Evolutionary conservation across 2,797 vertebrate species (phyloP), one percentile per base, ranked within the genome.

Genomic region (Neosilurus hyrtlii): DNA sequence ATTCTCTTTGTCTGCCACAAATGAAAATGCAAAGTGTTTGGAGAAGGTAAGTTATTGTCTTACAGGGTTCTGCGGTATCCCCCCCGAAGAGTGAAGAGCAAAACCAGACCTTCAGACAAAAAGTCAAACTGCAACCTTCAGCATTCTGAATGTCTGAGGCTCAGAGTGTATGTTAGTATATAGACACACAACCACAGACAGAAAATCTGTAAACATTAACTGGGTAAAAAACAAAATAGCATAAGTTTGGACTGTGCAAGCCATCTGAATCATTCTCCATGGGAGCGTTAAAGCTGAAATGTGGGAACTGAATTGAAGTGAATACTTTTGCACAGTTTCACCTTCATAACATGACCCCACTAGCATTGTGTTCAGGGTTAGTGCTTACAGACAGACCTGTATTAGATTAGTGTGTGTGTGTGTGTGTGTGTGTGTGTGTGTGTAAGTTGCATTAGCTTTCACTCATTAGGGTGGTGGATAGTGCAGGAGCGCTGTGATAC

Each of bases 201-300:
- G 72, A 74, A 74, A 74, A 74, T 74, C 52, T 15, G 56, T 74
- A 7, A 57, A 9, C 72, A 74, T 74, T 57, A 57, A 57, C 72
- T 57, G 54, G 72, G 52, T 3, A 74, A 74, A 35, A 74, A 74
- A 56, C 10, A 2, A 74, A 74, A 74, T 72, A 72, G 30, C 24
- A 16, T n/a, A 9, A 52, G 51, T 30, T 9, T 54, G 51, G 51
- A 20, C 18, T 56, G 51, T 73, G 24, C 63, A 16, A 30, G 2
- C 26, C 2, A 30, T 30, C 12, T 14, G 30, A 68, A 70, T 43
- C 49, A 9, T 2, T 10, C 16, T 37, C 3, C 30, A 26, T 30
- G n/a, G 12, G 43, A 71, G 43, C 22, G n/a, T 54, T 54, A 14
- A 26, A 54, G 49, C 20, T 22, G 15, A 35, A 74, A 74, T 7